Conservation (phyloP, 2,888 invertebrate species). For the Hyppa rectilinea region DNA sequence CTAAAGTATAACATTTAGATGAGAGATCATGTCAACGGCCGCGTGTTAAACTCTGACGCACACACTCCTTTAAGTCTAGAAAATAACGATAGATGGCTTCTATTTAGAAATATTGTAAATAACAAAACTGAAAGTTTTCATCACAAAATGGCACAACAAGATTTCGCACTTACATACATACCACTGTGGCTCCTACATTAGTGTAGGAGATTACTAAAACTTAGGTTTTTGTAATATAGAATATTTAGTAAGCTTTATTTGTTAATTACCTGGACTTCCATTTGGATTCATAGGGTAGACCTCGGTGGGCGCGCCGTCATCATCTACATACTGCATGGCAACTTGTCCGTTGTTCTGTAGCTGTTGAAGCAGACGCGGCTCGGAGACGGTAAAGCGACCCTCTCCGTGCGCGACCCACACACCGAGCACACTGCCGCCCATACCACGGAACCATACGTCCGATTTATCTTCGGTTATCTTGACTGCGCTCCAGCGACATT, state of each 20-base stretch:
- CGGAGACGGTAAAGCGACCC: constrained; percentile 93
- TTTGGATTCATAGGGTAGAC: constrained; percentile 98
- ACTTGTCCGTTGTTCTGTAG: constrained; percentile 92
- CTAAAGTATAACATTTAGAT: not conserved
- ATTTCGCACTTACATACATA: not conserved
- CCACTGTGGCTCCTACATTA: not conserved
- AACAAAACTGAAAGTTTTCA: not conserved
- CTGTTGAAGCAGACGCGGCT: constrained; percentile 83
- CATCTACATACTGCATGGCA: constrained; percentile 96
- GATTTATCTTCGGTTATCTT: constrained; percentile 91
- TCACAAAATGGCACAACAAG: not conserved
- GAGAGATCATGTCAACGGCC: not conserved
- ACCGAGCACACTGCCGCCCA: constrained; percentile 97
- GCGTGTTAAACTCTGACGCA: not conserved
- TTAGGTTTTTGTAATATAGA: not conserved
- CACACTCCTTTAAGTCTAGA: not conserved
- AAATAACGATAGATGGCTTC: not conserved
- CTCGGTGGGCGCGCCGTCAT: constrained; percentile 93
- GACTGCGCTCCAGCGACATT: constrained; percentile 95
- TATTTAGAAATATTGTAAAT: not conserved
- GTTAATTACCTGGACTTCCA: constrained; percentile 93
- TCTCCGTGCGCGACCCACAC: constrained; percentile 99
- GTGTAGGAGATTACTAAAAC: too few species aligned
- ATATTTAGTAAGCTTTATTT: not conserved
- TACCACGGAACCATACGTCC: constrained; percentile 96